Base-by-base conservation (phyloP, 2,888 invertebrate genomes). In the Hydraecia micacea region DNA sequence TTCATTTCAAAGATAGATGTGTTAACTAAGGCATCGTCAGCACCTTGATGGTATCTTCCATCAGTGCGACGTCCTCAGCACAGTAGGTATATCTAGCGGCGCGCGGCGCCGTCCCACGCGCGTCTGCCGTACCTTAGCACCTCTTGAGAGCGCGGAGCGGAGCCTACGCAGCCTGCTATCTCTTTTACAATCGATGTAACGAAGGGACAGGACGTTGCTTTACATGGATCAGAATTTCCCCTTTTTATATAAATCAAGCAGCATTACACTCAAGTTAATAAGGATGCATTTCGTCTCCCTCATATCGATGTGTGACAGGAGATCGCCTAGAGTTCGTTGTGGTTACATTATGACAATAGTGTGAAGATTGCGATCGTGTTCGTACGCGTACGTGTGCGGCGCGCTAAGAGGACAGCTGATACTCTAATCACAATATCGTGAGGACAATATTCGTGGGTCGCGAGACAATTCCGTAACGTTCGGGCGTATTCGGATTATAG, bases 311-410 rank as follows among this genome's bases (percentile, higher is more conserved):
- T 13, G 32, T 49, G 1, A 18, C 42, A 9, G 36, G n/a, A 36
- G 46, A 11, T 15, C 18, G 46, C 58, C 46, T 25, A 15, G n/a
- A 46, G 18, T 0, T 18, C 39, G n/a, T n/a, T 13, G 36, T 32
- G 77, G 36, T 65, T 65, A 55, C 36, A 60, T 66, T 46, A 62
- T 62, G 55, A 69, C 18, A 42, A 65, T 46, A 36, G 32, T 42
- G 42, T 42, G 69, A 5, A 66, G 60, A 71, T 80, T 67, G 80
- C 28, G 55, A 39, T 32, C 70, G 25, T 70, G 70, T 62, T 39
- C 36, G 25, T n/a, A 21, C 25, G 15, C 3, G 79, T 46, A 39
- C 65, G 78, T 49, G 78, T 28, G 77, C 46, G 18, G 77, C 55
- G 18, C 69, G 18, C 28, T 28, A 0, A 49, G 78, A 36, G 28